A percentile compares a stretch with the other conserved stretches of the same genome.
phyloP scores from a whole-genome alignment of 2,113 vertebrate species.

The Argyrosomus japonicus region DNA sequence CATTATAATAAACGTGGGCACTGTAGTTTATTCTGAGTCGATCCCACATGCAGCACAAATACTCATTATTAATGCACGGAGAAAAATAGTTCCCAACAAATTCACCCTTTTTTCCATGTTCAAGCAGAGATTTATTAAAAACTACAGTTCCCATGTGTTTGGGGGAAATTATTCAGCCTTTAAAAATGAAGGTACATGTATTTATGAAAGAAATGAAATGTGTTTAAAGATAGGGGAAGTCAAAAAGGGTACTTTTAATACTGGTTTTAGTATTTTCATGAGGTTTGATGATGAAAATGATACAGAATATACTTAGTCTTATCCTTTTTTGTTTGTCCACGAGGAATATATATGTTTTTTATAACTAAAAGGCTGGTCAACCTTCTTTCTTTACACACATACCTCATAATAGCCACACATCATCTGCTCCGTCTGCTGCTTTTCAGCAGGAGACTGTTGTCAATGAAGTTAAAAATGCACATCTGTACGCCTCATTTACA shows the following conservation, averaged over 20 bases:
- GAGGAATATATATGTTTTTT: background rate
- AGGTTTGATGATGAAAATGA: background rate
- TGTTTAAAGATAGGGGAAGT: too few species aligned
- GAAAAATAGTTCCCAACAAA: background rate
- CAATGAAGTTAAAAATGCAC: background rate
- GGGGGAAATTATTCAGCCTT: too few species aligned
- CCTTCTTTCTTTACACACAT: background rate
- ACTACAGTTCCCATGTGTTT: background rate
- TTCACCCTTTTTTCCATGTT: background rate
- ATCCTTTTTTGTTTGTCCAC: background rate
- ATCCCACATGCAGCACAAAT: background rate
- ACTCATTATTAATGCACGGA: background rate
- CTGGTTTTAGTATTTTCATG: background rate
- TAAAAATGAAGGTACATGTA: too few species aligned
- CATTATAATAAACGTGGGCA: background rate
- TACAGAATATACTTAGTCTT: background rate
- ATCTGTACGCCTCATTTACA: conserved; percentile 20
- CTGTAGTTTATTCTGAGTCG: background rate
- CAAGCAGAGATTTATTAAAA: too few species aligned
- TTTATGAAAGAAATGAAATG: too few species aligned
- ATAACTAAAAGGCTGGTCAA: background rate
- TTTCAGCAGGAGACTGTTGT: background rate
- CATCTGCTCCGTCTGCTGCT: background rate
- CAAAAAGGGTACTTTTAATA: too few species aligned
- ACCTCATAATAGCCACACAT: background rate